A percentile compares a stretch with the other conserved stretches of the same genome.
Evolutionary conservation across 1,140 invertebrate species (phyloP).

Genomic region (Drosophila santomea): DNA sequence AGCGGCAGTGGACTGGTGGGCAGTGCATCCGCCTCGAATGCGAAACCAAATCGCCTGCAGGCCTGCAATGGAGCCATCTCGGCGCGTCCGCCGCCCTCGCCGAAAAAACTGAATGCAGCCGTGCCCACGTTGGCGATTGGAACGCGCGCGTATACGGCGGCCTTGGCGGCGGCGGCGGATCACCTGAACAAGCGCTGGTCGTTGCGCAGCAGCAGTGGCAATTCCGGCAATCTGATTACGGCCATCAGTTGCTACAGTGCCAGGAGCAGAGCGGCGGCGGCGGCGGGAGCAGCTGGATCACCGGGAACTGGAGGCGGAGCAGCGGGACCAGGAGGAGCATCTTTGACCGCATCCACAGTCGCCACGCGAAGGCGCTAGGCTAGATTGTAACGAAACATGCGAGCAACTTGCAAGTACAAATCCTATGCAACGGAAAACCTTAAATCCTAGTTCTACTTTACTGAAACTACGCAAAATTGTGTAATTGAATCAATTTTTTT

Average conservation of each 20-base stretch:
- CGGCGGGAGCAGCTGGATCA: neutral
- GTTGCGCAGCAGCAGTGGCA: conserved; percentile 56
- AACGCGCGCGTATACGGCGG: conserved; percentile 66
- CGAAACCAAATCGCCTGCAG: conserved; percentile 60
- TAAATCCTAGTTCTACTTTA: conserved; percentile 17
- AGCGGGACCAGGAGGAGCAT: neutral
- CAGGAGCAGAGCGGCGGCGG: conserved; percentile 31
- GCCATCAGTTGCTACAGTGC: conserved; percentile 60
- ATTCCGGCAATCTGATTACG: conserved; percentile 29
- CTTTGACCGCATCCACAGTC: neutral
- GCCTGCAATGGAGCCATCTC: conserved; percentile 58
- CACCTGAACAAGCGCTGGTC: conserved; percentile 71
- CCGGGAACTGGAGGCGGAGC: neutral
- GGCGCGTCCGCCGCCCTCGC: conserved; percentile 68
- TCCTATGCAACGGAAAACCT: conserved; percentile 47
- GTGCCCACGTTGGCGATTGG: conserved; percentile 67
- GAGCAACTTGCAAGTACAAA: conserved; percentile 60
- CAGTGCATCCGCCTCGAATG: neutral
- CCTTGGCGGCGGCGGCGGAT: conserved; percentile 60
- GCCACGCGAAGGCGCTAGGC: conserved; percentile 27
- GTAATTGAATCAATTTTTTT: conserved; percentile 14
- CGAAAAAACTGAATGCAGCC: conserved; percentile 62
- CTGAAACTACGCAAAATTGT: neutral
- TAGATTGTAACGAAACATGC: neutral
- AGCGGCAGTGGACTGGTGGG: conserved; percentile 7